Percentiles rank a stretch among this genome's conserved stretches.
phyloP scores from a whole-genome alignment of 2,113 vertebrate genomes.

The Microtus pennsylvanicus region DNA sequence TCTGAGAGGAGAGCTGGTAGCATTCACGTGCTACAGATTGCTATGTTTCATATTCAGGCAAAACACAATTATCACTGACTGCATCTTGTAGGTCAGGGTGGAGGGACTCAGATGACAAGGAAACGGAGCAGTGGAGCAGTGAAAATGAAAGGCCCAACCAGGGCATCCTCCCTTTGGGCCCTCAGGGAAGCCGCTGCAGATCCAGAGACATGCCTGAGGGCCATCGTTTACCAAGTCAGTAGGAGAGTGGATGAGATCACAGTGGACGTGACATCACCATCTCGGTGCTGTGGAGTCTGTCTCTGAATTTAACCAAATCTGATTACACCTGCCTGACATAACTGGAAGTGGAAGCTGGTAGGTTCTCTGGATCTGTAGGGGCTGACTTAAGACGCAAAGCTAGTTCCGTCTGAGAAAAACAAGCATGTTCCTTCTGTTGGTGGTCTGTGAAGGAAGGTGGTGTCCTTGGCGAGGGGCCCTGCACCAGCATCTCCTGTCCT shows the following conservation, averaged over 20 bases:
- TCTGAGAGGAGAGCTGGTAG: background rate
- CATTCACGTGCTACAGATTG: background rate
- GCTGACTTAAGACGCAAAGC: background rate
- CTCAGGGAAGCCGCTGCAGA: background rate
- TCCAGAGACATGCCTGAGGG: background rate
- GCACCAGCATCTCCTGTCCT: background rate
- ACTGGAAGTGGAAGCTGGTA: slow-evolving; percentile 16
- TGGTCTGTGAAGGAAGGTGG: background rate
- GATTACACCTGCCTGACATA: background rate
- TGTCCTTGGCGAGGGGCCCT: background rate
- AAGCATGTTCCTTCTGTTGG: background rate
- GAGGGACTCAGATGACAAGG: background rate
- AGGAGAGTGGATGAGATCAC: background rate
- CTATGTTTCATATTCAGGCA: background rate
- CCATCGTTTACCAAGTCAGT: background rate
- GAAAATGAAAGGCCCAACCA: background rate
- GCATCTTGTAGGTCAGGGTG: background rate
- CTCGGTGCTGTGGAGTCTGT: background rate
- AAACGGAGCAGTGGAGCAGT: background rate
- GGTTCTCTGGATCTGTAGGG: background rate
- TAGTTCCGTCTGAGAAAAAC: background rate
- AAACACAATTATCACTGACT: background rate
- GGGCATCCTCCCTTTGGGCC: background rate
- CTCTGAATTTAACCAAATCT: background rate
- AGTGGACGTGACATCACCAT: background rate